A percentile compares a stretch with the other conserved stretches of the same genome.
Conservation (phyloP, 2,797 vertebrate species). For the Masticophis lateralis region DNA sequence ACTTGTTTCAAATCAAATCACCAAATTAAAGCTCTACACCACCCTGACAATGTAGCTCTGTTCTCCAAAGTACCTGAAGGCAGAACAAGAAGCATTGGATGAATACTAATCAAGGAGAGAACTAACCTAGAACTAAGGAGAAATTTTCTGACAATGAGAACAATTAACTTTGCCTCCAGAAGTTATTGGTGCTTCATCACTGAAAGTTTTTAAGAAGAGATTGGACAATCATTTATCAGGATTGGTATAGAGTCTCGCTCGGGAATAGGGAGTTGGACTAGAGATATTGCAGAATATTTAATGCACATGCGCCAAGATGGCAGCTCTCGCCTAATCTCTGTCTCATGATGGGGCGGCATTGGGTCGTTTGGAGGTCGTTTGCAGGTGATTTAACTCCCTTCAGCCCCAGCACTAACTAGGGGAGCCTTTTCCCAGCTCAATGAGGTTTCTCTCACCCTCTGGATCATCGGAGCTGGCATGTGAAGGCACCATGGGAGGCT, state of each 20-base stretch:
- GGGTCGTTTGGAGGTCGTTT: too few relatives aligned
- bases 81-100: background rate
- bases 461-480: too few relatives aligned
- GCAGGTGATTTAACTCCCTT: too few relatives aligned
- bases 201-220: background rate
- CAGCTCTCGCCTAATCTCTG: too few relatives aligned
- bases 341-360: too few relatives aligned
- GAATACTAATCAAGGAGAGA: background rate
- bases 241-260: background rate
- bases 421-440: too few relatives aligned
- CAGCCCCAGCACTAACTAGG: too few relatives aligned
- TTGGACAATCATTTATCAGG: background rate
- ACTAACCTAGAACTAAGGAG: background rate
- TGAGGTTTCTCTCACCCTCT: too few relatives aligned
- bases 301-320: too few relatives aligned
- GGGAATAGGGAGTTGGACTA: background rate
- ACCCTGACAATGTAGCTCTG: background rate
- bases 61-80: background rate
- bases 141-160: background rate
- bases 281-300: too few relatives aligned
- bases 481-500: too few relatives aligned
- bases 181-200: background rate
- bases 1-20: background rate
- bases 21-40: background rate
- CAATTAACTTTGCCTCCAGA: background rate